A percentile compares a stretch with the other conserved stretches of the same genome.
These are phyloP conservation scores for Calidris pygmaea DNA, from an alignment of 2,113 vertebrate genomes.

Conservation along the genomic window DNA sequence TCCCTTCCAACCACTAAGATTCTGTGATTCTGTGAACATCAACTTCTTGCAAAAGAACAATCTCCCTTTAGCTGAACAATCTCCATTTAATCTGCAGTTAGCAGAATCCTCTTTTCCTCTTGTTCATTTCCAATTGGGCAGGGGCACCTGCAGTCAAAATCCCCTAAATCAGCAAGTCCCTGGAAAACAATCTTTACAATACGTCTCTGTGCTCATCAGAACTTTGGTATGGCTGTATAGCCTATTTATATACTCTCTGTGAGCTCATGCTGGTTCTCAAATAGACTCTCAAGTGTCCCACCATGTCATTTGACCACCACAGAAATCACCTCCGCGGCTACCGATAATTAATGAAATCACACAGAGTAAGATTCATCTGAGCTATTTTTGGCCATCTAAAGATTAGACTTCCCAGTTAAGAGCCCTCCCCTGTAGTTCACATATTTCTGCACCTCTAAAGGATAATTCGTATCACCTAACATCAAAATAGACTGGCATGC, in stretches of 20 bases:
- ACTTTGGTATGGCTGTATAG: background rate
- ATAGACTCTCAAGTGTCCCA: slow-evolving; percentile 5
- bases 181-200: slow-evolving; percentile 29
- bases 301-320: background rate
- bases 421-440: background rate
- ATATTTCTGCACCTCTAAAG: background rate
- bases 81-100: slow-evolving; percentile 31
- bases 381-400: slow-evolving; percentile 6
- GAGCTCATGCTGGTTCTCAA: background rate
- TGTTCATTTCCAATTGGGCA: background rate
- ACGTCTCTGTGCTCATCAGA: background rate
- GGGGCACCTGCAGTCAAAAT: slow-evolving; percentile 30
- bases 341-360: slow-evolving; percentile 18
- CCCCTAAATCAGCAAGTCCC: slow-evolving; percentile 8
- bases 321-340: background rate
- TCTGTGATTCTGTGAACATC: too few species aligned
- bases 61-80: background rate
- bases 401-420: background rate
- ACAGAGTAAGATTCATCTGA: background rate
- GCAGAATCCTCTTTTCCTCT: slow-evolving; percentile 23
- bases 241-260: background rate
- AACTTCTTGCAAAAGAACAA: background rate
- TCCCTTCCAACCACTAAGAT: too few species aligned
- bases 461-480: background rate
- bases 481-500: background rate